Percentiles rank a stretch among this genome's conserved stretches.
These are phyloP conservation scores for Stictocephala bisonia DNA, from an alignment of 2,888 invertebrate genomes.

Conservation along the genomic window DNA sequence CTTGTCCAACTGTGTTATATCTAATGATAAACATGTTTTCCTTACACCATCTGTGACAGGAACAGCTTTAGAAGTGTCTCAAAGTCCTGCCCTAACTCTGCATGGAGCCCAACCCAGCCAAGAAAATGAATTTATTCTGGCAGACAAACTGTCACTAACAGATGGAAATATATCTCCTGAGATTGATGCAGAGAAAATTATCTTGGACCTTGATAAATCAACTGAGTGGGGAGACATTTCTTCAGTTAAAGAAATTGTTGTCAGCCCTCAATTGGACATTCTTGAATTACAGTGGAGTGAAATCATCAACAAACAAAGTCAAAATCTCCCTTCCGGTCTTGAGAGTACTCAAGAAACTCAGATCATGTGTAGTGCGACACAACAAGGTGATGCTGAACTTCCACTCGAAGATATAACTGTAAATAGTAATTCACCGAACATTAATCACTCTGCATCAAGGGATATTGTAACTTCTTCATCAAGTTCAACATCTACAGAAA, in stretches of 20 bases:
- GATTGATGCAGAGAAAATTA: constrained; percentile 50
- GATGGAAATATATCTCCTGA: constrained; percentile 34
- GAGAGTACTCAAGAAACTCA: too few relatives aligned
- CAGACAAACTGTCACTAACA: too few relatives aligned
- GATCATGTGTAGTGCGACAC: background rate
- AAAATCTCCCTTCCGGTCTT: background rate
- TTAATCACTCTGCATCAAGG: too few relatives aligned
- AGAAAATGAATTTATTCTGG: too few relatives aligned
- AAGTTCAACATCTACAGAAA: background rate
- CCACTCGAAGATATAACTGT: constrained; percentile 2
- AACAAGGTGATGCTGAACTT: background rate
- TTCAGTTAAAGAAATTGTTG: constrained; percentile 47
- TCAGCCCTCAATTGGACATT: constrained; percentile 52
- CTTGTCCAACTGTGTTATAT: background rate
- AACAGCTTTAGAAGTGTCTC: too few relatives aligned
- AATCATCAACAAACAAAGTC: constrained; percentile 9
- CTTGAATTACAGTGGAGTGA: constrained; percentile 50
- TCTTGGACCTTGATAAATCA: constrained; percentile 48
- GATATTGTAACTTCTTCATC: too few relatives aligned
- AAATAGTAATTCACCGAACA: background rate
- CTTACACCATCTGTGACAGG: too few relatives aligned
- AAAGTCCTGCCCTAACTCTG: too few relatives aligned
- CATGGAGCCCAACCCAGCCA: too few relatives aligned
- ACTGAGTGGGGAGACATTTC: constrained; percentile 43
- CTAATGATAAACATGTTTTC: too few relatives aligned